A percentile compares a stretch with the other conserved stretches of the same genome.
Evolutionary conservation across 1,140 invertebrate species (phyloP).

Genomic region (Phenacoccus solenopsis): DNA sequence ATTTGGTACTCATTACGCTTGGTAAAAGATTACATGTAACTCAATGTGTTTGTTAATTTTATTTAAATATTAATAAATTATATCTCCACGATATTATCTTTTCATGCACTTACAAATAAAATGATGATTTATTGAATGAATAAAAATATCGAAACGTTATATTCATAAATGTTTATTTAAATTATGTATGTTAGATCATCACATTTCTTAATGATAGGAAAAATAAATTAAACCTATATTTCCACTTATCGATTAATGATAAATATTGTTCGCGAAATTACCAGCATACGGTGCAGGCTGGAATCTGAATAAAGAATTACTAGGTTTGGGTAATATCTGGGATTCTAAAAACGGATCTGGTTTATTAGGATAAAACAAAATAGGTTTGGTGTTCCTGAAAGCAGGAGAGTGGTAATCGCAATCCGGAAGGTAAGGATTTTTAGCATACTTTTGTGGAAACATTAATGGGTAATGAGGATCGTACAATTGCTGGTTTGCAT

Average conservation of each 20-base stretch:
- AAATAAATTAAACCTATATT: not conserved
- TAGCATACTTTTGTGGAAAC: not conserved
- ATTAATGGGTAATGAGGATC: not conserved
- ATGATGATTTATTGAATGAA: too few species aligned
- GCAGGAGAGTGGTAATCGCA: not conserved
- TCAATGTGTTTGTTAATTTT: not conserved
- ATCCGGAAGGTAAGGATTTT: not conserved
- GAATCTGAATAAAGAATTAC: not conserved
- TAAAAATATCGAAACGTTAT: too few species aligned
- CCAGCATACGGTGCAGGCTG: not conserved
- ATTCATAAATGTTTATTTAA: too few species aligned
- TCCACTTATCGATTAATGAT: not conserved
- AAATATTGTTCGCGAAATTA: conserved; percentile 8
- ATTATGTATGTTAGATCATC: not conserved
- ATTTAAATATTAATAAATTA: too few species aligned
- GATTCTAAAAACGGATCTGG: conserved; percentile 1
- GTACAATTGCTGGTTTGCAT: not conserved
- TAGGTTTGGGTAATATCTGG: not conserved
- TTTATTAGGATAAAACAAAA: not conserved
- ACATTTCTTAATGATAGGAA: not conserved
- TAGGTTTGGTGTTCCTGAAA: not conserved
- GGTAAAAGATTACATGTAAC: conserved; percentile 22
- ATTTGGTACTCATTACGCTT: conserved; percentile 29
- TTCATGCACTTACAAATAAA: too few species aligned
- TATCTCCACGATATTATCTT: too few species aligned